Conservation (phyloP, 1,140 invertebrate genomes). For the Penaeus vannamei region DNA sequence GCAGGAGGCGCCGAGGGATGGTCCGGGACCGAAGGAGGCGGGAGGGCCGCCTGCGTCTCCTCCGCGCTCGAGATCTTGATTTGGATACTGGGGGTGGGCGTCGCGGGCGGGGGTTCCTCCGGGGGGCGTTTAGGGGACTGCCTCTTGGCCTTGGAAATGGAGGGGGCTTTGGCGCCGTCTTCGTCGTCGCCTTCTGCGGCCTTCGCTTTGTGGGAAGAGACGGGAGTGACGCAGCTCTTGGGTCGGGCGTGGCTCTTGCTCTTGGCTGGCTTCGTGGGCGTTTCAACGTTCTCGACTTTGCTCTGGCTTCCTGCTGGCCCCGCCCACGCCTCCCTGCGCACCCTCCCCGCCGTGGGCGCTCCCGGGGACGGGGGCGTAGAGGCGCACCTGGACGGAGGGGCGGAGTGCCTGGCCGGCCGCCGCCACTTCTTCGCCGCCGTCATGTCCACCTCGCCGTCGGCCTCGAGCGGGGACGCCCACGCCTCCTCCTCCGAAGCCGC, state of each 20-base stretch:
- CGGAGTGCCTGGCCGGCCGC: not conserved
- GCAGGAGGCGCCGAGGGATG: too few species aligned
- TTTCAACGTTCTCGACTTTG: not conserved
- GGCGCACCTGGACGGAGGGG: not conserved
- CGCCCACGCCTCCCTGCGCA: slow-evolving; percentile 18
- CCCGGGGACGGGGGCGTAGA: not conserved
- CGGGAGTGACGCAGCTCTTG: slow-evolving; percentile 20
- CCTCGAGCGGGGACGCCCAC: not conserved
- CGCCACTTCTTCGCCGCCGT: not conserved
- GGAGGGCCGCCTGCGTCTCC: too few species aligned
- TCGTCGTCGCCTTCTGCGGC: not conserved
- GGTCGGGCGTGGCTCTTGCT: not conserved
- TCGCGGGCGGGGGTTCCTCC: too few species aligned
- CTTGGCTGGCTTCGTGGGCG: not conserved
- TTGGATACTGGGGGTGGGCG: too few species aligned
- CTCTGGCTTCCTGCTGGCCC: not conserved
- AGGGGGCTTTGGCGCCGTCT: not conserved
- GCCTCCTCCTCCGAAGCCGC: too few species aligned
- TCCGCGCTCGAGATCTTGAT: too few species aligned
- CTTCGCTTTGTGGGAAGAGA: not conserved
- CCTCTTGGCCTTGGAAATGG: not conserved
- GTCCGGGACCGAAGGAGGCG: too few species aligned
- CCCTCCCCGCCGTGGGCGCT: not conserved
- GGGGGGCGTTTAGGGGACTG: too few species aligned
- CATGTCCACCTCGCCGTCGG: not conserved